Conservation (phyloP, 2,113 vertebrate species). For the Gavialis gangeticus region DNA sequence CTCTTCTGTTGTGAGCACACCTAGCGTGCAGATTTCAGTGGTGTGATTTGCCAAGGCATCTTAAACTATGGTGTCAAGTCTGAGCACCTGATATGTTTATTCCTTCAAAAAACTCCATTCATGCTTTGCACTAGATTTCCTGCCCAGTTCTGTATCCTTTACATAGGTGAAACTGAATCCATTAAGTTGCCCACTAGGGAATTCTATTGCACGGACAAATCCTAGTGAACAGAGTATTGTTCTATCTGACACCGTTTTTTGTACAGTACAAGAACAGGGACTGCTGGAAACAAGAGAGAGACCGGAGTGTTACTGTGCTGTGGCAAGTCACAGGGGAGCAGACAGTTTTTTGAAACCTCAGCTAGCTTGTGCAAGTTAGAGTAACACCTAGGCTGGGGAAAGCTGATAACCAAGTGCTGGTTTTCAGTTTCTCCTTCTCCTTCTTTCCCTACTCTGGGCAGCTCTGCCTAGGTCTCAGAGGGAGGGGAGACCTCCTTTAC, state of each 20-base stretch:
- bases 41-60: neutral
- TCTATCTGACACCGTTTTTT: neutral
- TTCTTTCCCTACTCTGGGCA: neutral
- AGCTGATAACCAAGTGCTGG: neutral
- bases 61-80: neutral
- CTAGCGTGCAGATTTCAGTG: neutral
- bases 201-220: neutral
- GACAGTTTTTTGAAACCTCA: neutral
- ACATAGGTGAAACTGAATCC: neutral
- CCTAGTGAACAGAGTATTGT: neutral
- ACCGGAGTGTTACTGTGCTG: neutral
- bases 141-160: neutral
- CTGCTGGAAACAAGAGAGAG: neutral
- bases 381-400: accelerated
- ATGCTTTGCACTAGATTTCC: accelerated
- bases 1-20: neutral
- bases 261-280: neutral
- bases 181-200: neutral
- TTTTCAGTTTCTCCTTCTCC: neutral
- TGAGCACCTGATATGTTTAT: neutral
- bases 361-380: neutral
- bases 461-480: accelerated
- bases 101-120: neutral
- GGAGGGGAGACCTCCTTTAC: neutral
- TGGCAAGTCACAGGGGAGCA: neutral